Conservation (phyloP, 2,888 invertebrate genomes). For the Tenthredo distinguenda region DNA sequence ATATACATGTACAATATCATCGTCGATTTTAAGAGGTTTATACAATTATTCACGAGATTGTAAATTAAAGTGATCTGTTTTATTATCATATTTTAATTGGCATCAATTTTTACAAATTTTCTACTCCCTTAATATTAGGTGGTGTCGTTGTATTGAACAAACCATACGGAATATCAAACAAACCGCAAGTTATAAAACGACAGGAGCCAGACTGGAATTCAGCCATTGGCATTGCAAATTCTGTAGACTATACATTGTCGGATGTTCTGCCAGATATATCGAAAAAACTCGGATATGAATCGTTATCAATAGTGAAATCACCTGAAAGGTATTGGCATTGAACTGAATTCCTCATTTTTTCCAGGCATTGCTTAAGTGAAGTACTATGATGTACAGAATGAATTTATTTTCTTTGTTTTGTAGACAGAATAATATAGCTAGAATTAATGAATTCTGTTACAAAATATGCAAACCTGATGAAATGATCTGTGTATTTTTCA, state of each 20-base stretch:
- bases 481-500: conserved; percentile 45
- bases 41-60: neutral
- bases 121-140: conserved; percentile 60
- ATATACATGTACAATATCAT: neutral
- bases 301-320: conserved; percentile 57
- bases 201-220: neutral
- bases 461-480: neutral
- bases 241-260: conserved; percentile 60
- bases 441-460: neutral
- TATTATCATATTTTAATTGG: neutral
- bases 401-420: neutral
- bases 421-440: neutral
- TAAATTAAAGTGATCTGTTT: neutral
- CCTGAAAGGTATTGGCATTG: conserved; percentile 63
- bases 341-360: neutral
- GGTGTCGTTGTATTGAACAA: conserved; percentile 72
- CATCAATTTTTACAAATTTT: neutral
- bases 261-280: conserved; percentile 64
- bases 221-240: conserved; percentile 55
- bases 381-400: neutral
- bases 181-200: neutral
- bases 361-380: neutral
- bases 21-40: neutral
- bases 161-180: conserved; percentile 72
- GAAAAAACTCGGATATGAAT: conserved; percentile 58